Evolutionary conservation across 2,797 vertebrate genomes (phyloP).

Genomic region (Botia kubotai): DNA sequence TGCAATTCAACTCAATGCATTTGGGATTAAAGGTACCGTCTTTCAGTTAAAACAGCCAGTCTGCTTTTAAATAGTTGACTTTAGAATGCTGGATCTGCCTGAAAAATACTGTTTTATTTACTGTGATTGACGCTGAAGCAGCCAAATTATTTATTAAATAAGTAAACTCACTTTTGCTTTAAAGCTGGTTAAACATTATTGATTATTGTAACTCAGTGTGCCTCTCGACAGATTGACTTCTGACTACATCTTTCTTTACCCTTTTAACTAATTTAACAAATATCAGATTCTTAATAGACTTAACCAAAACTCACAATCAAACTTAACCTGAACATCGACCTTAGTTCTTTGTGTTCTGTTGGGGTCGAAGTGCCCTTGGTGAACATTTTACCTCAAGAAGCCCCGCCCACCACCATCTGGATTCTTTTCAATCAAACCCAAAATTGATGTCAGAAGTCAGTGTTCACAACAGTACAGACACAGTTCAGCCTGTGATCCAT

Average conservation of each 20-base stretch:
- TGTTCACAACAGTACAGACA: background rate
- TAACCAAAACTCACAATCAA: constrained; percentile 6
- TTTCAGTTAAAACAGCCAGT: no score
- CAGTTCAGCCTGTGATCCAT: constrained; percentile 13
- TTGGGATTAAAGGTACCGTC: no score
- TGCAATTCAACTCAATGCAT: background rate
- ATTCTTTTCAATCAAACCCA: constrained; percentile 10
- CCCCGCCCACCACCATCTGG: background rate
- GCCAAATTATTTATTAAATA: no score
- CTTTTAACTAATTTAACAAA: constrained; percentile 9
- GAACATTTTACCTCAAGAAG: constrained; percentile 13
- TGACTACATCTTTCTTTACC: constrained; percentile 3
- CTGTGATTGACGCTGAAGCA: no score
- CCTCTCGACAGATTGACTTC: constrained; percentile 14
- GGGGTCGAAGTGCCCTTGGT: constrained; percentile 3
- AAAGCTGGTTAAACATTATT: no score
- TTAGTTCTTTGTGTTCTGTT: background rate
- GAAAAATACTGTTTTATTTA: no score
- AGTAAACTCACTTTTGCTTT: no score
- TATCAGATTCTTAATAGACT: constrained; percentile 15
- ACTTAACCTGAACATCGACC: constrained; percentile 8
- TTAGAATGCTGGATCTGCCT: no score
- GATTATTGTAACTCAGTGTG: background rate
- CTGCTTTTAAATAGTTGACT: no score
- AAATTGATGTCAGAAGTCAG: background rate